Evolutionary conservation across 2,888 invertebrate genomes (phyloP), one percentile per base, ranked within the genome.

Genomic region (Perizoma flavofasciatum): DNA sequence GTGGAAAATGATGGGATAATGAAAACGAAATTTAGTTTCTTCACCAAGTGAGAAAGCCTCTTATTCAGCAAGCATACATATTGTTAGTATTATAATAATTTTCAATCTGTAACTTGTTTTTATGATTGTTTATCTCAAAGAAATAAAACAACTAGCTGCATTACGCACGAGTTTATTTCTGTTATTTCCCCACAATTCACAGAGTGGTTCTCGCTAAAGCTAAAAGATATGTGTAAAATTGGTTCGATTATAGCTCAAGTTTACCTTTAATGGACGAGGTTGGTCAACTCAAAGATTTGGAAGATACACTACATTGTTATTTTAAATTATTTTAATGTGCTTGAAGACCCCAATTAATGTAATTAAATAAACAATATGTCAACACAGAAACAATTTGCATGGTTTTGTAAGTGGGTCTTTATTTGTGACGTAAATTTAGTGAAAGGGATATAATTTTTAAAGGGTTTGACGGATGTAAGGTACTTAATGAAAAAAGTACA

Each of bases 181-280:
- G 3, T 44, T 4, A 10, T 44, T 51, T 44, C 47, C 61, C 45
- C 57, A 52, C 45, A 72, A 67, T 70, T 70, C 67, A 67, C 62
- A 55, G 64, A 67, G 63, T 63, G 62, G 63, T 65, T 65, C 55
- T 51, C 59, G 57, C 22, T 37, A 6, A 37, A 5, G 37, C 3
- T 37, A 37, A 37, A 37, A 7, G 7, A 66, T 69, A 73, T 78
- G 77, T 80, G 77, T 74, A 75, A 79, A 80, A 75, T 71, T 61
- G 59, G 68, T 66, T 62, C 71, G 72, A 77, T 76, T 72, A 70
- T 61, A 55, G 66, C 68, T 63, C 69, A 67, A 63, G 71, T 72
- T 69, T 64, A 69, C 58, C 53, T 37, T 37, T 5, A 7, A 6
- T 37, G 5, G 5, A 1, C 37, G 6, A 37, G 7, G 0, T 37